Evolutionary conservation across 2,888 invertebrate species (phyloP).

Genomic region (Pheosia tremula): DNA sequence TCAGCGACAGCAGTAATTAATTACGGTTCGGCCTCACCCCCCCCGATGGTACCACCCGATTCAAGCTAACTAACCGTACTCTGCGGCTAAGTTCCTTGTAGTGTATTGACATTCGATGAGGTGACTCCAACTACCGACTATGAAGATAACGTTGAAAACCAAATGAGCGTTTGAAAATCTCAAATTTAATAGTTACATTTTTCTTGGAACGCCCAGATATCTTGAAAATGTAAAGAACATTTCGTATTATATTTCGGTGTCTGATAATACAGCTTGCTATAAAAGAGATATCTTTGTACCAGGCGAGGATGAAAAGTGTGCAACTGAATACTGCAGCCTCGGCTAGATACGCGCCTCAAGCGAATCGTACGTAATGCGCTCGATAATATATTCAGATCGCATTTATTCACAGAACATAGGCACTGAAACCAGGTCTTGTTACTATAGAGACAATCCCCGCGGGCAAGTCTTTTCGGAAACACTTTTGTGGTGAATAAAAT

Average conservation of each 20-base stretch:
- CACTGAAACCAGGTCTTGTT: constrained; percentile 76
- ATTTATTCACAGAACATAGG: constrained; percentile 75
- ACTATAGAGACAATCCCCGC: constrained; percentile 62
- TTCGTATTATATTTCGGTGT: constrained; percentile 43
- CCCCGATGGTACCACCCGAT: constrained; percentile 51
- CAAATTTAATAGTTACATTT: constrained; percentile 30
- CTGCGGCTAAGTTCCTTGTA: constrained; percentile 51
- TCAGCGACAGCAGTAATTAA: constrained; percentile 78
- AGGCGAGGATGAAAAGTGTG: constrained; percentile 62
- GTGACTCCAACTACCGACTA: constrained; percentile 19
- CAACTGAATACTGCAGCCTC: constrained; percentile 67
- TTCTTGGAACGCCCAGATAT: constrained; percentile 11
- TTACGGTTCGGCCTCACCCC: constrained; percentile 64
- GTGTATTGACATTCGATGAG: constrained; percentile 64
- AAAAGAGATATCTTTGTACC: constrained; percentile 56
- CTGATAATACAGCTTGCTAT: constrained; percentile 42
- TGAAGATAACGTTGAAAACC: constrained; percentile 23
- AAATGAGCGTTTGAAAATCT: constrained; percentile 6
- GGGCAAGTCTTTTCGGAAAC: constrained; percentile 56
- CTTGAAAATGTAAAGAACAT: constrained; percentile 36
- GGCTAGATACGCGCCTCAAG: constrained; percentile 71
- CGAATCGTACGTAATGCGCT: constrained; percentile 76
- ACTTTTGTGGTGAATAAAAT: constrained; percentile 1
- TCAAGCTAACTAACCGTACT: constrained; percentile 72
- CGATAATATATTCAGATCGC: constrained; percentile 81